A percentile compares a stretch with the other conserved stretches of the same genome.
Conservation (phyloP, 1,140 invertebrate genomes). For the Lepidurus packardi region DNA sequence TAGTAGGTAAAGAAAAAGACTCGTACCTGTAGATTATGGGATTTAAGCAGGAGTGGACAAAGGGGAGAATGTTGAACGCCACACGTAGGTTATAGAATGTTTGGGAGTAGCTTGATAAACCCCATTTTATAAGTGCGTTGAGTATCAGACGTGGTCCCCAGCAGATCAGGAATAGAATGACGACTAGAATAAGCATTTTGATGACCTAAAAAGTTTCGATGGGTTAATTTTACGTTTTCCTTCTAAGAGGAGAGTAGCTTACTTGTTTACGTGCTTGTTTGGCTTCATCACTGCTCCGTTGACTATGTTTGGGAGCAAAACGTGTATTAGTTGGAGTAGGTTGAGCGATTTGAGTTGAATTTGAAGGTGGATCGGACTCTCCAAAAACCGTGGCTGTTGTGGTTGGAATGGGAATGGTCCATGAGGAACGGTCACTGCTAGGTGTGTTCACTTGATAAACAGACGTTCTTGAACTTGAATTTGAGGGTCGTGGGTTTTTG, state of each 20-base stretch:
- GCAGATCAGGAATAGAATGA: constrained; percentile 50
- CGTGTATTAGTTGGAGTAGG: background rate
- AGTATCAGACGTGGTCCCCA: constrained; percentile 50
- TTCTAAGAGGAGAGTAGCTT: background rate
- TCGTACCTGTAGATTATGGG: constrained; percentile 46
- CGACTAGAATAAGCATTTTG: constrained; percentile 50
- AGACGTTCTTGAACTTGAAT: background rate
- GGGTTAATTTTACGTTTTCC: background rate
- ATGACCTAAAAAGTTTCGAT: constrained; percentile 44
- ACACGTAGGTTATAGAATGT: constrained; percentile 38
- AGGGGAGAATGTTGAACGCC: constrained; percentile 39
- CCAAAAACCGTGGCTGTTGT: background rate
- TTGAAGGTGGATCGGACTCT: background rate
- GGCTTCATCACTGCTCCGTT: constrained; percentile 29
- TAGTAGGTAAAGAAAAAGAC: background rate
- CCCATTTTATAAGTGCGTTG: constrained; percentile 42
- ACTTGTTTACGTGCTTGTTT: constrained; percentile 35
- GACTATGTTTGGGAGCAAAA: background rate
- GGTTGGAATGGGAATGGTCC: background rate
- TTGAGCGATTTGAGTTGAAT: background rate
- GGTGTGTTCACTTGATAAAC: background rate
- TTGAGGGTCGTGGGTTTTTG: background rate
- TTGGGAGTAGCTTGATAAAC: constrained; percentile 37
- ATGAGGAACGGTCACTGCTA: background rate
- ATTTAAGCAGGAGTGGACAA: constrained; percentile 45